Evolutionary conservation across 35 echinoderm and acorn worm genomes (phyloP).

Genomic region (Patiria miniata): DNA sequence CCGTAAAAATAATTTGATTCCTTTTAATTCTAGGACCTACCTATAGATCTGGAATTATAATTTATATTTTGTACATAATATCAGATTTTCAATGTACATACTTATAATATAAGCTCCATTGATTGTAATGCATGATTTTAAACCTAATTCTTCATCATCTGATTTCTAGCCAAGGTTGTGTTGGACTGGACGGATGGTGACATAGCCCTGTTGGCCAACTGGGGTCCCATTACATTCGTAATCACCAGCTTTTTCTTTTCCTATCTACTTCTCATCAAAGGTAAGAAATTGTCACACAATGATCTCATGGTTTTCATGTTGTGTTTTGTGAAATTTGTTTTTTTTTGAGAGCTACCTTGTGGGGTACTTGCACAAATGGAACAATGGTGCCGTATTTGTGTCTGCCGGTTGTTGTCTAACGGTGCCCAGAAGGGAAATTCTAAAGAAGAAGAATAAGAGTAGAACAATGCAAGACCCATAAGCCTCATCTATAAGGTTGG

Average conservation of each 20-base stretch:
- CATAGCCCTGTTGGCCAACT: constrained; percentile 65
- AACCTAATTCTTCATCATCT: neutral
- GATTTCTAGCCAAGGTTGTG: constrained; percentile 29
- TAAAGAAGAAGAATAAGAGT: neutral
- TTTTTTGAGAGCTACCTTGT: neutral
- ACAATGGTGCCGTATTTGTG: neutral
- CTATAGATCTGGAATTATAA: no score
- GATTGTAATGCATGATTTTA: no score
- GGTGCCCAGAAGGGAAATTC: neutral
- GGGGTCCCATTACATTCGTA: constrained; percentile 73
- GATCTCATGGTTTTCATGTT: neutral
- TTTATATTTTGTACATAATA: no score
- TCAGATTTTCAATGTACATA: no score
- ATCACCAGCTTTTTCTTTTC: constrained; percentile 71
- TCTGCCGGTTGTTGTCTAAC: neutral
- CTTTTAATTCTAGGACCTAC: no score
- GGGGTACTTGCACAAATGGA: neutral
- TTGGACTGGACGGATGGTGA: constrained; percentile 39
- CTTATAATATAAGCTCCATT: no score
- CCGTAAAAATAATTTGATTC: no score
- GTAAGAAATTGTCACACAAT: neutral
- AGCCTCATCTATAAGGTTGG: neutral
- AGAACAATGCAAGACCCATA: neutral
- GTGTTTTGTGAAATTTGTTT: neutral
- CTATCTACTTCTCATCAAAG: constrained; percentile 73